Conservation (phyloP, 1,140 invertebrate genomes). For the Drosophila pseudoobscura region DNA sequence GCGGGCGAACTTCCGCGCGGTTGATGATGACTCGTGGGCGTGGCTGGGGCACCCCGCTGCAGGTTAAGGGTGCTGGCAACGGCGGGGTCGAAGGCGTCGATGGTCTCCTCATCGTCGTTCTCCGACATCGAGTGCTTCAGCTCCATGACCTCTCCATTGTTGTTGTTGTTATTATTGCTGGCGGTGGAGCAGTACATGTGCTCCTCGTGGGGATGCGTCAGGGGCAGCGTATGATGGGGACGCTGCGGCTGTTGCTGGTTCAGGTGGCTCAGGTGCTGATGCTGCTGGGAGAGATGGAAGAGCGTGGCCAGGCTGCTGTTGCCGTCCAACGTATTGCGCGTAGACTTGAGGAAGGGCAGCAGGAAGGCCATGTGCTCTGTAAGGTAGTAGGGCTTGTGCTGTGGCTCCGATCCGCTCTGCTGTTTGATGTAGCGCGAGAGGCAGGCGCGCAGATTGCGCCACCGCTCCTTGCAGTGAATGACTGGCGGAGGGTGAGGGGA, state of each 20-base stretch:
- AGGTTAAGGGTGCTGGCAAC: constrained; percentile 53
- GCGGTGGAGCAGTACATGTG: constrained; percentile 56
- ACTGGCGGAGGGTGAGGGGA: constrained; percentile 44
- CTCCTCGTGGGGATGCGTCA: constrained; percentile 47
- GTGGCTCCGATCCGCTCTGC: constrained; percentile 69
- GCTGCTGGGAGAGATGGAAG: constrained; percentile 69
- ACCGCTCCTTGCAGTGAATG: constrained; percentile 82
- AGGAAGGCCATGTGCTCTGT: constrained; percentile 83
- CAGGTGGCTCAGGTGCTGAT: constrained; percentile 49
- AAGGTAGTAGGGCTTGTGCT: constrained; percentile 82
- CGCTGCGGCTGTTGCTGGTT: constrained; percentile 19
- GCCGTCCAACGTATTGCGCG: constrained; percentile 67
- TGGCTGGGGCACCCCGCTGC: constrained; percentile 19
- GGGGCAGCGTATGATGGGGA: constrained; percentile 4
- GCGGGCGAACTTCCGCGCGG: constrained; percentile 41
- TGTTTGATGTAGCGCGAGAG: constrained; percentile 81
- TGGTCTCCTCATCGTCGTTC: constrained; percentile 77
- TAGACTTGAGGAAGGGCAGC: constrained; percentile 79
- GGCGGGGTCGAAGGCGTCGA: constrained; percentile 74
- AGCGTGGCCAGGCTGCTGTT: constrained; percentile 62
- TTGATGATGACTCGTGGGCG: constrained; percentile 5
- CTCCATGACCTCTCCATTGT: constrained; percentile 41
- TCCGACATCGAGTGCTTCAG: constrained; percentile 75
- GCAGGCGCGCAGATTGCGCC: constrained; percentile 80
- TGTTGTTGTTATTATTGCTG: constrained; percentile 45